A percentile compares a stretch with the other conserved stretches of the same genome.
These are phyloP conservation scores for Caenorhabditis panamensis DNA, from an alignment of 2,888 invertebrate species.

Conservation along the genomic window DNA sequence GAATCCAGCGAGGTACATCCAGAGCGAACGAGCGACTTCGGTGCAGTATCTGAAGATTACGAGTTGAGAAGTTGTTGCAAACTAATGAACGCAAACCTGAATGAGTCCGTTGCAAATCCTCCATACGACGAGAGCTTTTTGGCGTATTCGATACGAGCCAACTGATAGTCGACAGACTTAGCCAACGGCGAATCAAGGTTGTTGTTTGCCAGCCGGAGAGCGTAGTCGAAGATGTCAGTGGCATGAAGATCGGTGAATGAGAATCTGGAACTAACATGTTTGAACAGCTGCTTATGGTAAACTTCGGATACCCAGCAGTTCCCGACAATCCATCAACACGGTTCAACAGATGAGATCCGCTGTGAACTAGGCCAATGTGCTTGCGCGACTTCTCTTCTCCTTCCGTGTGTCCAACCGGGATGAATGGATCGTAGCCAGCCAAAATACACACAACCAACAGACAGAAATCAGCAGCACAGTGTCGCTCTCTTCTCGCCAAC, in stretches of 20 bases:
- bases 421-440: conserved; percentile 58
- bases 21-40: conserved; percentile 67
- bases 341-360: conserved; percentile 52
- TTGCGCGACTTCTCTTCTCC: conserved; percentile 55
- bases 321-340: conserved; percentile 46
- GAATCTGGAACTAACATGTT: conserved; percentile 17
- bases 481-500: conserved; percentile 85
- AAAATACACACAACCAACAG: conserved; percentile 88
- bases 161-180: conserved; percentile 70
- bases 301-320: conserved; percentile 21
- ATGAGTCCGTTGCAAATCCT: conserved; percentile 73
- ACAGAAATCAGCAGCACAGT: conserved; percentile 95
- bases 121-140: conserved; percentile 74
- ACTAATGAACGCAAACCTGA: conserved; percentile 33
- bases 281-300: neutral
- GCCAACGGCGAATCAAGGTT: conserved; percentile 59
- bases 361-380: conserved; percentile 57
- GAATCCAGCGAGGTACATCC: conserved; percentile 55
- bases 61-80: neutral
- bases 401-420: conserved; percentile 42
- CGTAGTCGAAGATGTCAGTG: conserved; percentile 80
- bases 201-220: conserved; percentile 68
- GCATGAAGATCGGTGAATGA: conserved; percentile 79
- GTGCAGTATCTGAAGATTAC: conserved; percentile 60
- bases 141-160: conserved; percentile 73